Conservation (phyloP, 2,797 vertebrate species). For the Myotis myotis region DNA sequence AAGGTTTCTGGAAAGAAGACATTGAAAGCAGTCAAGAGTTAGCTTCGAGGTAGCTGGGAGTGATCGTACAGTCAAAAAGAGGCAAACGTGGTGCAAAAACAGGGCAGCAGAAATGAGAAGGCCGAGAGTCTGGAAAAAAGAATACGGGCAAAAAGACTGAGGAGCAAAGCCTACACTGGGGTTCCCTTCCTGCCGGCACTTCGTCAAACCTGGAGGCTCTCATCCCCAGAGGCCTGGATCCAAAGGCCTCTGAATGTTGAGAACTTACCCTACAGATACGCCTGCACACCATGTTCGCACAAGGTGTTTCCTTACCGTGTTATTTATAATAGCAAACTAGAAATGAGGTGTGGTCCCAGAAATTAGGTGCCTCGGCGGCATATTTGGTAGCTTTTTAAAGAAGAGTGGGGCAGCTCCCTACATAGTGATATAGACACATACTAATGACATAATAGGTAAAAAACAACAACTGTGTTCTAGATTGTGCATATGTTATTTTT, state of each 20-base stretch:
- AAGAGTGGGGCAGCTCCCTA: background rate
- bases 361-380: background rate
- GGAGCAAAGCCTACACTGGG: background rate
- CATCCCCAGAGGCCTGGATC: background rate
- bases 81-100: conserved; percentile 48
- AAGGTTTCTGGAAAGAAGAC: conserved; percentile 6
- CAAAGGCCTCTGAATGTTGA: background rate
- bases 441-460: background rate
- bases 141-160: background rate
- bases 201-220: background rate
- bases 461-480: background rate
- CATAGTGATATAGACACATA: background rate
- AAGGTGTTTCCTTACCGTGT: background rate
- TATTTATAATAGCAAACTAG: background rate
- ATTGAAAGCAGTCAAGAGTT: conserved; percentile 47
- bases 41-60: conserved; percentile 20
- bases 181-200: background rate
- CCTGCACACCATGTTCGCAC: background rate
- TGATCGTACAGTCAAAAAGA: conserved; percentile 47
- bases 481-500: background rate
- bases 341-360: background rate
- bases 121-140: conserved; percentile 39
- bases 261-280: background rate
- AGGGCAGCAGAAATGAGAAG: background rate
- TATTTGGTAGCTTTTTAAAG: conserved; percentile 12